These are phyloP conservation scores for Bombus sylvicola DNA, from an alignment of 1,140 invertebrate species.

Conservation along the genomic window DNA sequence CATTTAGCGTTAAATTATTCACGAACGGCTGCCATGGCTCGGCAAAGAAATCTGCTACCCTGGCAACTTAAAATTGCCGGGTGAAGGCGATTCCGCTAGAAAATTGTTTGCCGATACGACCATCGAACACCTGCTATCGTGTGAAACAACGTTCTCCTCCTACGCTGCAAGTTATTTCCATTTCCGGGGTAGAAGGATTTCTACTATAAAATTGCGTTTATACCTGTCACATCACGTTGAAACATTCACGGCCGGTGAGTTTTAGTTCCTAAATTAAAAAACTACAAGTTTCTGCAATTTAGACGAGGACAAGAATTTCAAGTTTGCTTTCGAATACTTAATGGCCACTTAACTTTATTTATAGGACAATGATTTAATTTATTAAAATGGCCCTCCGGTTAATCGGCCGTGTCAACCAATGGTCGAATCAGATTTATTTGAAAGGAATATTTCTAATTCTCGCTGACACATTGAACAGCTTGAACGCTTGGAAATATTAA, in stretches of 20 bases:
- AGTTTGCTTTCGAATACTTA: neutral
- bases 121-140: neutral
- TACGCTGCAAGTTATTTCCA: neutral
- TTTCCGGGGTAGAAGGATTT: neutral
- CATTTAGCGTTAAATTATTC: slow-evolving; percentile 1
- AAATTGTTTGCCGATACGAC: neutral
- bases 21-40: neutral
- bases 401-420: neutral
- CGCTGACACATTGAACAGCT: neutral
- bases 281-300: too few relatives aligned
- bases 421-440: neutral
- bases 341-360: neutral
- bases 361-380: neutral
- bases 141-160: neutral
- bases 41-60: neutral
- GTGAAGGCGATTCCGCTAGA: neutral
- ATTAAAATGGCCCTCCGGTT: neutral
- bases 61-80: neutral
- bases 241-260: too few relatives aligned
- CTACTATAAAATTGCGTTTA: too few relatives aligned
- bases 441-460: neutral
- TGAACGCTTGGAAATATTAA: neutral
- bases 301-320: too few relatives aligned
- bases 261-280: too few relatives aligned
- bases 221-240: too few relatives aligned